phyloP scores from a whole-genome alignment of 2,888 invertebrate genomes.

The Eugnorisma glareosa region DNA sequence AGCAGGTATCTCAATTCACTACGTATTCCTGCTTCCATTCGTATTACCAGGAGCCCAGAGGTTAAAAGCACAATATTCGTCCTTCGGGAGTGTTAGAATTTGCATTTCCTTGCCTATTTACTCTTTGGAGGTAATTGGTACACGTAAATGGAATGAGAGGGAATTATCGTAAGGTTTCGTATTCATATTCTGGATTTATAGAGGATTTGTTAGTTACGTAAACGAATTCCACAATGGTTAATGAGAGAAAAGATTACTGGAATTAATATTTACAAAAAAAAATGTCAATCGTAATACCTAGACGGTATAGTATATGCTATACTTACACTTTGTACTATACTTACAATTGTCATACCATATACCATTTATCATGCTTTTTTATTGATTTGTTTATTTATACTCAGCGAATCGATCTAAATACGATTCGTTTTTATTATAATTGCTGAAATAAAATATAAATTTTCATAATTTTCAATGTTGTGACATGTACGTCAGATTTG shows the following conservation, averaged over 20 bases:
- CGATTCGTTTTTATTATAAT: too few relatives aligned
- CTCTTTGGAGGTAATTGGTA: constrained; percentile 39
- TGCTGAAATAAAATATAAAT: too few relatives aligned
- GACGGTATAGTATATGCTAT: too few relatives aligned
- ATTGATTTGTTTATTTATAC: too few relatives aligned
- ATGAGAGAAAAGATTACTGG: neutral
- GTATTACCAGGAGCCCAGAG: constrained; percentile 5
- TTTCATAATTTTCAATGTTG: too few relatives aligned
- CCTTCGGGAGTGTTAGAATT: constrained; percentile 51
- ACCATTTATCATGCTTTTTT: too few relatives aligned
- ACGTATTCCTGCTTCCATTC: constrained; percentile 2
- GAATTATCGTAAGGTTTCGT: constrained; percentile 39
- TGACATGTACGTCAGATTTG: too few relatives aligned
- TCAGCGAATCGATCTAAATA: too few relatives aligned
- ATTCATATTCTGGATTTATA: constrained; percentile 9
- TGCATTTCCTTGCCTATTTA: constrained; percentile 47
- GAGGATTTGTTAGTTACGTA: neutral
- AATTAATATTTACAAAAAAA: neutral
- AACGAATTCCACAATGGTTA: neutral
- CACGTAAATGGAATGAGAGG: constrained; percentile 23
- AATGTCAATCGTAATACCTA: too few relatives aligned
- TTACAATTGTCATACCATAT: too few relatives aligned
- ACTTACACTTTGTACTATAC: too few relatives aligned
- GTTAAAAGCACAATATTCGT: constrained; percentile 41
- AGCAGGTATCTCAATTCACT: constrained; percentile 5